A percentile compares a stretch with the other conserved stretches of the same genome.
These are phyloP conservation scores for Xenentodon cancila DNA, from an alignment of 2,797 vertebrate genomes.

Conservation along the genomic window DNA sequence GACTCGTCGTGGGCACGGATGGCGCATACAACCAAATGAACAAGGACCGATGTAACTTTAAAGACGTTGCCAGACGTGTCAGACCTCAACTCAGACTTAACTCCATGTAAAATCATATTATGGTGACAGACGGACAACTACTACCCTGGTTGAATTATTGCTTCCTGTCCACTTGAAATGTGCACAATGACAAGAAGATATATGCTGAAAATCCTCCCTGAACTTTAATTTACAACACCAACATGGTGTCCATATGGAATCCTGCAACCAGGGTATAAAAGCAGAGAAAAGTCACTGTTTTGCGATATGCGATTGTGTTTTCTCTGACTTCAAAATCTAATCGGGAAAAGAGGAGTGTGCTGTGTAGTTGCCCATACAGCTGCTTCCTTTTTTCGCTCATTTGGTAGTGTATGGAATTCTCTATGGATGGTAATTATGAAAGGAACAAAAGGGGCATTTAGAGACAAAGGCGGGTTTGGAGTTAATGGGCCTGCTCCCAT, in stretches of 20 bases:
- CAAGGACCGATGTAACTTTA: no score
- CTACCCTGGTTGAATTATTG: neutral
- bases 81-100: no score
- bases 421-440: constrained; percentile 68
- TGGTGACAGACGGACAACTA: no score
- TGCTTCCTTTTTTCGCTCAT: constrained; percentile 48
- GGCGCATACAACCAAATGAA: no score
- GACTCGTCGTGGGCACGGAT: no score
- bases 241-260: constrained; percentile 15
- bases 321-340: constrained; percentile 47
- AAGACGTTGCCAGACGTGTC: no score
- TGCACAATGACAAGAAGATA: constrained; percentile 8
- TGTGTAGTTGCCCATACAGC: constrained; percentile 50
- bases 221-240: constrained; percentile 16
- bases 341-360: constrained; percentile 25
- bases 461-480: constrained; percentile 61
- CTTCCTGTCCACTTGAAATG: constrained; percentile 15
- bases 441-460: constrained; percentile 71
- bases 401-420: constrained; percentile 54
- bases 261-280: constrained; percentile 5
- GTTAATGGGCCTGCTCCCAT: constrained; percentile 53
- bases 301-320: constrained; percentile 31
- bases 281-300: constrained; percentile 6
- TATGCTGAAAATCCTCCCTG: constrained; percentile 17
- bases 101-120: no score